These are phyloP conservation scores for Drosophila conformis DNA, from an alignment of 2,888 invertebrate genomes.

Conservation along the genomic window DNA sequence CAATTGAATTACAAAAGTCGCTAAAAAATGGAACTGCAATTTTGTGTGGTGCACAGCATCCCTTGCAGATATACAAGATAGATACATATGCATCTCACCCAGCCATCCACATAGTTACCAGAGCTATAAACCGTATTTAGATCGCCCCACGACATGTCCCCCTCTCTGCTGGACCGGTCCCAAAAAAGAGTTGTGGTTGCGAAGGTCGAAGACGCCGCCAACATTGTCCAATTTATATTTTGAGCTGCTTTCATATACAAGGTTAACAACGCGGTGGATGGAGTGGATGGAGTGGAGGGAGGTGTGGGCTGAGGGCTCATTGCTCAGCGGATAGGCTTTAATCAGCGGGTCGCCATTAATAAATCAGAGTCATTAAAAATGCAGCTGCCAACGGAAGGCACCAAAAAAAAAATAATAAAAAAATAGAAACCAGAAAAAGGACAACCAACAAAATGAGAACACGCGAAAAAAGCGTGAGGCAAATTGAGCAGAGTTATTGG, in stretches of 20 bases:
- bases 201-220: conserved; percentile 66
- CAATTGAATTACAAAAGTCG: neutral
- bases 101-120: conserved; percentile 18
- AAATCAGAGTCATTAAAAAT: conserved; percentile 85
- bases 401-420: conserved; percentile 1
- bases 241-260: conserved; percentile 39
- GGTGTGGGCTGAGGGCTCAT: conserved; percentile 7
- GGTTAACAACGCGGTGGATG: neutral
- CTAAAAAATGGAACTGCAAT: neutral
- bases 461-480: conserved; percentile 12
- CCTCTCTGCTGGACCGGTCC: neutral
- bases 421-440: conserved; percentile 47
- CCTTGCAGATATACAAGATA: neutral
- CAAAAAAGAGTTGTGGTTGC: conserved; percentile 35
- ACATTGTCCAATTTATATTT: conserved; percentile 75
- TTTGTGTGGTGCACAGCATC: conserved; percentile 8
- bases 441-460: conserved; percentile 51
- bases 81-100: conserved; percentile 3
- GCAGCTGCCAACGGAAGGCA: conserved; percentile 69
- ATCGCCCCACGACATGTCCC: conserved; percentile 39
- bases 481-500: neutral
- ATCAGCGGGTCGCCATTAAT: conserved; percentile 84
- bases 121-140: conserved; percentile 62
- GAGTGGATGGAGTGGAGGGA: neutral
- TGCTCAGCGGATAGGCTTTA: conserved; percentile 74